Evolutionary conservation across 2,113 vertebrate species (phyloP), one percentile per base, ranked within the genome.

Genomic region (Colistium nudipinnis): DNA sequence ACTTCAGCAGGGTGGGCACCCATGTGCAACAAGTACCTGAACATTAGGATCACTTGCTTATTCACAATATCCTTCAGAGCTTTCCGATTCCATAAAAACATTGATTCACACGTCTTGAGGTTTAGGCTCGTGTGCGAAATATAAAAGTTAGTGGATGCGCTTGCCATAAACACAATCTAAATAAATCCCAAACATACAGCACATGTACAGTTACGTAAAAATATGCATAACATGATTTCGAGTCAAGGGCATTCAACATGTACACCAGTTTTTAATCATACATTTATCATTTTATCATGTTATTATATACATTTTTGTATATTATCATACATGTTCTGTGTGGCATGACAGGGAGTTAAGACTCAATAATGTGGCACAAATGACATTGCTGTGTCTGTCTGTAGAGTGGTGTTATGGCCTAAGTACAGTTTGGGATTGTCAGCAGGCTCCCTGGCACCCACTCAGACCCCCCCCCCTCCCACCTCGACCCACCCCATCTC

Each of bases 391-490:
- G 71, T 80, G 62, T 69, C 51, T 53, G 57, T 49, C 35, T 36
- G 35, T 11, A 51, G 31, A 36, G 62, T 12, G 54, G 19, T 31
- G 24, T 31, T 56, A 69, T 51, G 66, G 48, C 57, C 68, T 76
- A 59, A 73, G 62, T 73, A 56, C 51, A 82, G 70, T 74, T 76
- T 76, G 59, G 67, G 47, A 87, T 85, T 70, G 62, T 79, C 65
- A 75, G 64, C 64, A n/a, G 44, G 41, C 65, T 82, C 76, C 76
- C 74, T 53, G 38, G 69, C 87, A 78, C 86, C 76, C 76, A 65
- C 36, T 25, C 49, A 2, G 45, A 78, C 57, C 78, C 64, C 47
- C 59, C 41, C 33, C 45, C 74, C 45, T 24, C 53, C 28, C 38
- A 12, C 28, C 53, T n/a, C n/a, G n/a, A n/a, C 70, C 71, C 47